These are phyloP conservation scores for Lutjanus campechanus DNA, from an alignment of 2,797 vertebrate genomes.

Conservation along the genomic window DNA sequence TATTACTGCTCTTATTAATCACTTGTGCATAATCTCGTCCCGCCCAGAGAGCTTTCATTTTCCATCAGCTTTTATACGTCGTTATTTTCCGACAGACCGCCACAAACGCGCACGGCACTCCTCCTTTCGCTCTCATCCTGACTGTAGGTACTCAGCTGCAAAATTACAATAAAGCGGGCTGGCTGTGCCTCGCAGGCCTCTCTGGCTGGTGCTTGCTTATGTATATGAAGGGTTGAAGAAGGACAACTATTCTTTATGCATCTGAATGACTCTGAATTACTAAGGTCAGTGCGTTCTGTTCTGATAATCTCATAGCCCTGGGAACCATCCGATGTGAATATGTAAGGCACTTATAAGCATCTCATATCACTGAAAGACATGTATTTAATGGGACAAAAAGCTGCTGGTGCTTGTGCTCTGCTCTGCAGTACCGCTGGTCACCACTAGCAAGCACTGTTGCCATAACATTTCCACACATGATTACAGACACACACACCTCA, in stretches of 20 bases:
- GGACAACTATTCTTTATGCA: slow-evolving; percentile 67
- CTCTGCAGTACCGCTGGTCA: slow-evolving; percentile 72
- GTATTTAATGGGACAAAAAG: slow-evolving; percentile 48
- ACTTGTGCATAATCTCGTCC: slow-evolving; percentile 87
- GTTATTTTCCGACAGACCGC: slow-evolving; percentile 74
- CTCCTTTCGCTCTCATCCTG: slow-evolving; percentile 56
- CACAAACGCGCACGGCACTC: slow-evolving; percentile 59
- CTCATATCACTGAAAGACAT: slow-evolving; percentile 36
- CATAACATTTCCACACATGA: slow-evolving; percentile 63
- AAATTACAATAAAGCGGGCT: slow-evolving; percentile 71
- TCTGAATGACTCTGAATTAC: slow-evolving; percentile 65
- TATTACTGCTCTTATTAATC: slow-evolving; percentile 92
- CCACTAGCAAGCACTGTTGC: slow-evolving; percentile 85
- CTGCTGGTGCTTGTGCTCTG: slow-evolving; percentile 27
- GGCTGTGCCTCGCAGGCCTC: slow-evolving; percentile 71
- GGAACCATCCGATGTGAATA: slow-evolving; percentile 58
- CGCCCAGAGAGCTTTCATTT: slow-evolving; percentile 86
- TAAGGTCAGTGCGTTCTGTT: slow-evolving; percentile 68
- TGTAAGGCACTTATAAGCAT: slow-evolving; percentile 44
- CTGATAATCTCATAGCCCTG: slow-evolving; percentile 57
- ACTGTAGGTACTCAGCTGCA: slow-evolving; percentile 74
- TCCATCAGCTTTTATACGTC: slow-evolving; percentile 80
- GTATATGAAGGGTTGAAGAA: slow-evolving; percentile 62
- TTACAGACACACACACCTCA: slow-evolving; percentile 30
- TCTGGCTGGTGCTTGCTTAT: slow-evolving; percentile 55